Base-by-base conservation (phyloP, 2,113 vertebrate genomes). In the Prietella phreatophila region DNA sequence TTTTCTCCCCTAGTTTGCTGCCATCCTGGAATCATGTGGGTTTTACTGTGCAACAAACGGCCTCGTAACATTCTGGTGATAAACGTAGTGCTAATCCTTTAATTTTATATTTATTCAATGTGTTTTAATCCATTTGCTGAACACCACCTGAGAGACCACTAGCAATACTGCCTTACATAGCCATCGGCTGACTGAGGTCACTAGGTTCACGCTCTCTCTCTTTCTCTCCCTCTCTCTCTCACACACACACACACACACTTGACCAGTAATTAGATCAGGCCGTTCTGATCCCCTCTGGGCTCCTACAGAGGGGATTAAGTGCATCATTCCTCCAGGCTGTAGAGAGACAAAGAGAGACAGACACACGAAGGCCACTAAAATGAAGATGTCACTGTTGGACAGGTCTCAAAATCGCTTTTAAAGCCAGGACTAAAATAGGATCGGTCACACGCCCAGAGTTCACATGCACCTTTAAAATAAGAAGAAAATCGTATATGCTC, bases 351-450 rank as follows among this genome's bases (percentile, higher is more conserved):
- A 53, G 75, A 53, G 75, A 58, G 60, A 85, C 36, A 55, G 55
- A 53, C 56, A 85, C n/a, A 71, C 39, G 55, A 65, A 84, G 15
- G 17, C 69, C 86, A 78, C 79, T 87, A 73, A 87, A 82, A 82
- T 82, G 53, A 87, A 87, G 63, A 87, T 53, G 86, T 84, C 86
- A 84, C 69, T 65, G 81, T 78, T 88, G 69, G 82, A 84, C 82
- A 76, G 39, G 56, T 65, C 36, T 83, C 78, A 39, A 82, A 87
- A 87, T 69, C 79, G 73, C 69, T 60, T 27, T 55, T 22, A 56
- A 30, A 84, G 85, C 86, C 88, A 82, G 89, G 88, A 90, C 22
- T 88, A 88, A 84, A 88, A 65, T 39, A 56, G 55, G 56, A 58
- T 33, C 53, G 78, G 22, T 4, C 25, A 25, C 87, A 30, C 5